These are phyloP conservation scores for Wiebesia pumilae DNA, from an alignment of 1,140 invertebrate genomes.

Conservation along the genomic window DNA sequence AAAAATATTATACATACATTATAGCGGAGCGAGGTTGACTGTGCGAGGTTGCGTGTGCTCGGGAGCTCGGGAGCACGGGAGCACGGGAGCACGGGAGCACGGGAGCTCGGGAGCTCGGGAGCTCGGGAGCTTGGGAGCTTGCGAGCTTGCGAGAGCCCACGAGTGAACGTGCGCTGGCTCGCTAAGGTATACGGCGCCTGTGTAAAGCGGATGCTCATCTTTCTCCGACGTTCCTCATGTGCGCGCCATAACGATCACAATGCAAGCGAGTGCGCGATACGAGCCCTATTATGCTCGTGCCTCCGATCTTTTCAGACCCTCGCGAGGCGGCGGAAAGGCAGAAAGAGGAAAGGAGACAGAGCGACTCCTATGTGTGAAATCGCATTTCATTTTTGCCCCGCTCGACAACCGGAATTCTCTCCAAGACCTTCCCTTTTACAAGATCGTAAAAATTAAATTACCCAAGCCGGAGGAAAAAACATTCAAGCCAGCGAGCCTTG, in stretches of 20 bases:
- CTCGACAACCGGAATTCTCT: constrained; percentile 30
- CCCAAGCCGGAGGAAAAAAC: constrained; percentile 46
- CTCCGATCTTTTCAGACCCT: constrained; percentile 46
- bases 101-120: too few relatives aligned
- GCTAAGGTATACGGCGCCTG: constrained; percentile 50
- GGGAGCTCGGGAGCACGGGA: constrained; percentile 1
- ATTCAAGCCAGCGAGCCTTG: constrained; percentile 40
- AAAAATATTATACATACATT: constrained; percentile 73
- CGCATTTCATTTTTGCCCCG: constrained; percentile 49
- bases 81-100: constrained; percentile 10
- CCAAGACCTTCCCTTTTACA: constrained; percentile 52
- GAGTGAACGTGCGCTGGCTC: constrained; percentile 40
- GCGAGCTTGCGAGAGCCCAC: constrained; percentile 10
- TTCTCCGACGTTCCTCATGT: constrained; percentile 66
- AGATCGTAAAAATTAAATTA: constrained; percentile 55
- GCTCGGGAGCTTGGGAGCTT: too few relatives aligned
- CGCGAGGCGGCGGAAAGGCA: constrained; percentile 13
- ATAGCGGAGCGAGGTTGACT: constrained; percentile 52
- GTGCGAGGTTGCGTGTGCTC: not conserved
- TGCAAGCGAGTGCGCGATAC: constrained; percentile 43
- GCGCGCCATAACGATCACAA: constrained; percentile 52
- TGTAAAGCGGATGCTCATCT: constrained; percentile 65
- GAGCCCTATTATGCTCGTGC: constrained; percentile 47
- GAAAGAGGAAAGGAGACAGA: not conserved
- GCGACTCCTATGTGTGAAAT: constrained; percentile 37